Evolutionary conservation across 2,113 vertebrate genomes (phyloP).

Genomic region (Ophthalmotilapia sp.): DNA sequence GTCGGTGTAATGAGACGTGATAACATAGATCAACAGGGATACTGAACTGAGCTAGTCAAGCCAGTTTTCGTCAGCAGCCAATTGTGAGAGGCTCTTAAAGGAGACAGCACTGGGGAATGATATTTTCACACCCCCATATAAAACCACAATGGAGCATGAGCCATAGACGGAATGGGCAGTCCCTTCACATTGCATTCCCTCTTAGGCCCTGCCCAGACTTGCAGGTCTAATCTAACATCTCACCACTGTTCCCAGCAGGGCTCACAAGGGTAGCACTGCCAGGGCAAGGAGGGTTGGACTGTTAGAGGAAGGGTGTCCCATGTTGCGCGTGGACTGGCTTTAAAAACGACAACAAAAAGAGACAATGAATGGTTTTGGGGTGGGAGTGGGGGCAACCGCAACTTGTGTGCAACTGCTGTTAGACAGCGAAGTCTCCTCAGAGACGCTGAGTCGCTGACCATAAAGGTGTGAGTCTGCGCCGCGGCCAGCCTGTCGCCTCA

Average conservation of each 20-base stretch:
- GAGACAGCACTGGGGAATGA: slow-evolving; percentile 61
- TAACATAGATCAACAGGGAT: slow-evolving; percentile 44
- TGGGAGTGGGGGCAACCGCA: slow-evolving; percentile 5
- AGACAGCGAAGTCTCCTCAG: slow-evolving; percentile 48
- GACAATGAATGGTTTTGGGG: slow-evolving; percentile 27
- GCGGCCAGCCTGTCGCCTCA: slow-evolving; percentile 59
- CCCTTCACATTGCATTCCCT: slow-evolving; percentile 55
- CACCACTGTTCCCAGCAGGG: slow-evolving; percentile 77
- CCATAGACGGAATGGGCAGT: slow-evolving; percentile 62
- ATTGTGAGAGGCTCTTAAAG: slow-evolving; percentile 54
- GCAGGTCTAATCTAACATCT: slow-evolving; percentile 71
- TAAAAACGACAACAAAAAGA: slow-evolving; percentile 59
- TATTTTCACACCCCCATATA: slow-evolving; percentile 63
- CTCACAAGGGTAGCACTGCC: slow-evolving; percentile 75
- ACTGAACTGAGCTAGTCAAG: slow-evolving; percentile 33
- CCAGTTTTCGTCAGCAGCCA: slow-evolving; percentile 48
- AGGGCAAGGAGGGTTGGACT: slow-evolving; percentile 70
- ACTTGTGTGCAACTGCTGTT: slow-evolving; percentile 38
- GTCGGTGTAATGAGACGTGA: slow-evolving; percentile 28
- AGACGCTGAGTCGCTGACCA: slow-evolving; percentile 79
- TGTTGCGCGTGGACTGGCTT: slow-evolving; percentile 64
- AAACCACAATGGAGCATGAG: slow-evolving; percentile 66
- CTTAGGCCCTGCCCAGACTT: slow-evolving; percentile 70
- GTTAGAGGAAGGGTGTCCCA: slow-evolving; percentile 45
- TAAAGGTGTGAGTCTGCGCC: slow-evolving; percentile 78